A percentile compares a stretch with the other conserved stretches of the same genome.
Evolutionary conservation across 2,888 invertebrate species (phyloP).

Genomic region (Hirudinaria manillensis): DNA sequence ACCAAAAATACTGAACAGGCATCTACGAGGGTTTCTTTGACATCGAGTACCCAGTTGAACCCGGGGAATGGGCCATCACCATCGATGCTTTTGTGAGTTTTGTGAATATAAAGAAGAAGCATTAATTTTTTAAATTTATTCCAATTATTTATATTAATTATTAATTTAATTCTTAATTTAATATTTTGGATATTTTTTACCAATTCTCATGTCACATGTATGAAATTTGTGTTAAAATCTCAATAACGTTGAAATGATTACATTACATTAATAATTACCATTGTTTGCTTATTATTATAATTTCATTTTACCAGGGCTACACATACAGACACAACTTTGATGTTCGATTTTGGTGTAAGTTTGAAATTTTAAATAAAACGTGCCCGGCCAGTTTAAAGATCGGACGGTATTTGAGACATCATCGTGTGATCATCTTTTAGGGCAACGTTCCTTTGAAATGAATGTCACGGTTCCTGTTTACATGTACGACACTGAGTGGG

Average conservation of each 20-base stretch:
- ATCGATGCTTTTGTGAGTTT: slow-evolving; percentile 68
- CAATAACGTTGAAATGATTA: background rate
- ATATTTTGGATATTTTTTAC: too few species aligned
- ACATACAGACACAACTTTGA: slow-evolving; percentile 36
- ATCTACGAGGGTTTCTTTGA: slow-evolving; percentile 83
- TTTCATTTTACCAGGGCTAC: slow-evolving; percentile 35
- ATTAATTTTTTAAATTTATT: background rate
- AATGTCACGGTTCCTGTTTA: slow-evolving; percentile 93
- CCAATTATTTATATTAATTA: background rate
- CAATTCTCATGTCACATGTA: too few species aligned
- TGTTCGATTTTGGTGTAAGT: slow-evolving; percentile 40
- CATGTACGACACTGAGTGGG: slow-evolving; percentile 81
- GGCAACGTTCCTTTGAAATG: slow-evolving; percentile 88
- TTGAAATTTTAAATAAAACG: slow-evolving; percentile 2
- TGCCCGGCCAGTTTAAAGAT: background rate
- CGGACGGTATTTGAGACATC: background rate
- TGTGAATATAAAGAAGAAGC: background rate
- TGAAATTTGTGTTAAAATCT: too few species aligned
- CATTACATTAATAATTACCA: background rate
- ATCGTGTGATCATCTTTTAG: slow-evolving; percentile 41
- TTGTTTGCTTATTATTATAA: background rate
- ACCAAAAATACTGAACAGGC: slow-evolving; percentile 59
- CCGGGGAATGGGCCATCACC: slow-evolving; percentile 83
- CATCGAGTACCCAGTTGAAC: slow-evolving; percentile 82
- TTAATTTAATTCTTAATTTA: background rate